Conservation (phyloP, 2,888 invertebrate species). For the Drosophila kambysellisi region DNA sequence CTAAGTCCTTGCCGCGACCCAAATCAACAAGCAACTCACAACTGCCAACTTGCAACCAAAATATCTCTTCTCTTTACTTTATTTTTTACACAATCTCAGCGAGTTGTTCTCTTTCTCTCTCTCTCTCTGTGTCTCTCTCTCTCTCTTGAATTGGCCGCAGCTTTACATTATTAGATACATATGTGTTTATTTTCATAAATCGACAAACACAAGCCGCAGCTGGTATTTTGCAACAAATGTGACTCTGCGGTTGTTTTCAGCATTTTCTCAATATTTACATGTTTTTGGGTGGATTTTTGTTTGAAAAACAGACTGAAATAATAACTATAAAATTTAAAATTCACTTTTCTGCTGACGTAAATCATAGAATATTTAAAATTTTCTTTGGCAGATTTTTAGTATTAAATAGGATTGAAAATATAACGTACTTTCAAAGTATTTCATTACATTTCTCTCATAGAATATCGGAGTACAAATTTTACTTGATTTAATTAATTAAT, state of each 20-base stretch:
- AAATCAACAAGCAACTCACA: slow-evolving; percentile 60
- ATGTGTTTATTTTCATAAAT: slow-evolving; percentile 49
- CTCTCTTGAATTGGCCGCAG: slow-evolving; percentile 4
- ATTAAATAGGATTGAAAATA: too few relatives aligned
- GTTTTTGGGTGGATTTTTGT: not conserved
- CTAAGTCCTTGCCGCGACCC: slow-evolving; percentile 75
- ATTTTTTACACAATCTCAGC: slow-evolving; percentile 19
- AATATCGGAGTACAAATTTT: not conserved
- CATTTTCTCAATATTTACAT: not conserved
- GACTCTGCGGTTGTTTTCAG: not conserved
- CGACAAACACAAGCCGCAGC: not conserved
- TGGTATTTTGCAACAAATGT: not conserved
- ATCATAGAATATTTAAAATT: not conserved
- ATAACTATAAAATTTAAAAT: not conserved
- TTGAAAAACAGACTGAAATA: not conserved
- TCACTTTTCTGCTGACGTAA: not conserved
- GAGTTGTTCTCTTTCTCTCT: not conserved
- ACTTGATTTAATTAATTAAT: not conserved
- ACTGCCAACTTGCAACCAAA: slow-evolving; percentile 16
- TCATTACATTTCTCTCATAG: not conserved
- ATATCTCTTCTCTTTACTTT: not conserved
- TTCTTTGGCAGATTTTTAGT: not conserved
- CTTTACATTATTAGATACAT: slow-evolving; percentile 32
- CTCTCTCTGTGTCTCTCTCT: not conserved
- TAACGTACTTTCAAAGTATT: not conserved